Conservation (phyloP, 2,113 vertebrate genomes). For the Chaenogobius annularis region DNA sequence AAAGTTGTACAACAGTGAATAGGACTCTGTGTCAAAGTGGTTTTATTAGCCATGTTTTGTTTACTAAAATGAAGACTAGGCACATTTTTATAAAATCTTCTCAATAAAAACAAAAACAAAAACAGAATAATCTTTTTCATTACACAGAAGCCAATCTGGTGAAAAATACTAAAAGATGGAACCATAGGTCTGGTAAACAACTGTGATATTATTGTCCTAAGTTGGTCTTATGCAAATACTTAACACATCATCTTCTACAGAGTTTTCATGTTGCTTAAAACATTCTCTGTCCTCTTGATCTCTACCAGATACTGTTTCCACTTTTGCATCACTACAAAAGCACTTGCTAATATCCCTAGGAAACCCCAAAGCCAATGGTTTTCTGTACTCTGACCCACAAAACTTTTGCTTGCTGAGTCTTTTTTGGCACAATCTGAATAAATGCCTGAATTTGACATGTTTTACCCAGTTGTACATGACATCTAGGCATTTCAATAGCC, state of each 20-base stretch:
- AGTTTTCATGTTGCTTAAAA: not conserved
- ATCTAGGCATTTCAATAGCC: conserved; percentile 46
- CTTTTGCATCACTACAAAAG: conserved; percentile 33
- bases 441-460: not conserved
- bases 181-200: not conserved
- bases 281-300: not conserved
- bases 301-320: conserved; percentile 45
- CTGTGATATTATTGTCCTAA: not conserved
- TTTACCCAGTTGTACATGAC: conserved; percentile 8
- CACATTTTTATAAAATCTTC: not conserved
- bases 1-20: not conserved
- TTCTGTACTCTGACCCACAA: conserved; percentile 4
- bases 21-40: not conserved
- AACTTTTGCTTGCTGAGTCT: conserved; percentile 3
- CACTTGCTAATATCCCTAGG: conserved; percentile 13
- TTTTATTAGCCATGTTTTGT: not conserved
- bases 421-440: conserved; percentile 19
- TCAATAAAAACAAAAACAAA: not conserved
- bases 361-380: conserved; percentile 18
- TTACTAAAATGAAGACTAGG: not conserved
- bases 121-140: not conserved
- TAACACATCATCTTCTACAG: not conserved
- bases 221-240: not conserved
- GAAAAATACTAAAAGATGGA: not conserved
- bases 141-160: not conserved